Conservation (phyloP, 2,113 vertebrate species). For the Hippocampus abdominalis region DNA sequence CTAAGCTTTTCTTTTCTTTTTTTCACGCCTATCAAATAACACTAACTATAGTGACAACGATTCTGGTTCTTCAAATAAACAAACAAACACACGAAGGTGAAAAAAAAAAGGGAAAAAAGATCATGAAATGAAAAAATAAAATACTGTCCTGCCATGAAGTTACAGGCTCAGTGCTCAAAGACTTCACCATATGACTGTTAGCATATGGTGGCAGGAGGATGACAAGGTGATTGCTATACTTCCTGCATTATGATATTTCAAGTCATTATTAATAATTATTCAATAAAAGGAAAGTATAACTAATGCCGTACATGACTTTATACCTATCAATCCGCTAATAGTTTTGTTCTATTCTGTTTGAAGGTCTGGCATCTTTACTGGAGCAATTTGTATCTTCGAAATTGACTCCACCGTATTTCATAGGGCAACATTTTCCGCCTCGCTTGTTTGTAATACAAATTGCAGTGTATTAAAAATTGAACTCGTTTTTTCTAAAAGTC, state of each 20-base stretch:
- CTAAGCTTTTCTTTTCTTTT: too few species aligned
- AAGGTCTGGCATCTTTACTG: neutral
- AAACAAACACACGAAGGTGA: too few species aligned
- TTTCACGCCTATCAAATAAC: too few species aligned
- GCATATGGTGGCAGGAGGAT: too few species aligned
- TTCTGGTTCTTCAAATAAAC: too few species aligned
- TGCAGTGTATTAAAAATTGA: neutral
- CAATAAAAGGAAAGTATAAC: neutral
- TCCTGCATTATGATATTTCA: too few species aligned
- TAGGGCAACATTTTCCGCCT: neutral
- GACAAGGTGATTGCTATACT: too few species aligned
- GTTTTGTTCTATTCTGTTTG: neutral
- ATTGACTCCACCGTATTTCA: neutral
- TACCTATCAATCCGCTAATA: neutral
- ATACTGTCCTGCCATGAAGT: neutral
- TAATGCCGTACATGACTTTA: neutral
- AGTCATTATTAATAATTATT: too few species aligned
- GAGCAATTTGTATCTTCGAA: neutral
- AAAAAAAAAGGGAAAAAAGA: too few species aligned
- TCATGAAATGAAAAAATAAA: too few species aligned
- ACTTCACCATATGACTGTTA: neutral
- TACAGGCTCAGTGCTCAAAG: neutral
- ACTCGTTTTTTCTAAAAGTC: neutral
- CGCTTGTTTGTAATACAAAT: neutral
- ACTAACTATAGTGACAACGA: too few species aligned